Evolutionary conservation across 2,113 vertebrate genomes (phyloP).

Genomic region (Elephantulus edwardii): DNA sequence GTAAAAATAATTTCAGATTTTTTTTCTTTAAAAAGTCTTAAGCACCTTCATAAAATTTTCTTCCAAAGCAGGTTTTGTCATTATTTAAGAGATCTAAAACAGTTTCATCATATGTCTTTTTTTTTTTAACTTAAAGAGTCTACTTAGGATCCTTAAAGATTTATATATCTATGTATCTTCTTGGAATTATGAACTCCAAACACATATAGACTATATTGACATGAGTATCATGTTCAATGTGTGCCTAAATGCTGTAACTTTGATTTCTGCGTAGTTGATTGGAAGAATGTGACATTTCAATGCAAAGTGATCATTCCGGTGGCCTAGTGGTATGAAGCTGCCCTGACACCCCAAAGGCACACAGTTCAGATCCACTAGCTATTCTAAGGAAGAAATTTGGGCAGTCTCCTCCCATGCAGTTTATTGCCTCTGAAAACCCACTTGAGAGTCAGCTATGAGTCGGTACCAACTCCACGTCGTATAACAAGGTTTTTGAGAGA

Average conservation of each 20-base stretch:
- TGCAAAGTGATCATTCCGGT: too few relatives aligned
- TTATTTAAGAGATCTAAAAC: not conserved
- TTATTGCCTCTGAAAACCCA: too few relatives aligned
- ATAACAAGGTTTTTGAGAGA: not conserved
- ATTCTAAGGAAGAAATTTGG: too few relatives aligned
- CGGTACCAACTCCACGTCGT: too few relatives aligned
- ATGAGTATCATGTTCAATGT: not conserved
- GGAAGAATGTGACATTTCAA: not conserved
- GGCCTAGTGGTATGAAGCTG: too few relatives aligned
- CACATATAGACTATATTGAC: not conserved
- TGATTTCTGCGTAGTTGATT: not conserved
- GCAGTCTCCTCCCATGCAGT: too few relatives aligned
- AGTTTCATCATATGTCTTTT: not conserved
- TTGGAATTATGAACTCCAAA: not conserved
- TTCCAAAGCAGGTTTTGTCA: not conserved
- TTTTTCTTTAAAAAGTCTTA: not conserved
- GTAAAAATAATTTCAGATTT: not conserved
- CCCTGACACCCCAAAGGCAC: too few relatives aligned
- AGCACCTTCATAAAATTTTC: not conserved
- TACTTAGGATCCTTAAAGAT: slow-evolving; percentile 5
- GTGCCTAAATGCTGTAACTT: not conserved
- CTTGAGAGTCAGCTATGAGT: too few relatives aligned
- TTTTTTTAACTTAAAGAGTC: not conserved
- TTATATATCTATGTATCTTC: not conserved
- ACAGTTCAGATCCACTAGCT: too few relatives aligned